A percentile compares a stretch with the other conserved stretches of the same genome.
These are phyloP conservation scores for Drosophila sordidapex DNA, from an alignment of 2,888 invertebrate genomes.

Conservation along the genomic window DNA sequence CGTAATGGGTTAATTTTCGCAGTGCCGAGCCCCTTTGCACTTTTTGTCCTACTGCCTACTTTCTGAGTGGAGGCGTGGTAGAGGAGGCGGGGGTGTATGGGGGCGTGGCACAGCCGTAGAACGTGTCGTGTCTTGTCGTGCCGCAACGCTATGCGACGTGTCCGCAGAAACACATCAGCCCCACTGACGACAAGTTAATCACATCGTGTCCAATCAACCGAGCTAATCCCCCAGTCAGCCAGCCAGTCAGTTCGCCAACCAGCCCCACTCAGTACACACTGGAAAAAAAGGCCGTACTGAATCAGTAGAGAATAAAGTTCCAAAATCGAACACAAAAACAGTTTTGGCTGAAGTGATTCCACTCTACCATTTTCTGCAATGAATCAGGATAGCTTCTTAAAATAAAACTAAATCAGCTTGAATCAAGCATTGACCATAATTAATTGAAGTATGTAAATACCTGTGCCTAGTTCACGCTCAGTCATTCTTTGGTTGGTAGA, in stretches of 20 bases:
- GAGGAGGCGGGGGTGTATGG: neutral
- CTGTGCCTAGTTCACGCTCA: neutral
- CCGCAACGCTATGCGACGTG: conserved; percentile 48
- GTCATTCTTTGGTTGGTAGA: neutral
- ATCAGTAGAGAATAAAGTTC: neutral
- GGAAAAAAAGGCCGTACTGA: neutral
- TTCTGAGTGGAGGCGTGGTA: neutral
- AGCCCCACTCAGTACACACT: neutral
- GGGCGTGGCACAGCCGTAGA: neutral
- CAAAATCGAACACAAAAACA: neutral
- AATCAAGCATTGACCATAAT: neutral
- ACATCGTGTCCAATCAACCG: conserved; percentile 83
- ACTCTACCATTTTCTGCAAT: neutral
- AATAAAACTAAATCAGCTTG: neutral
- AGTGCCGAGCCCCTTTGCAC: conserved; percentile 17
- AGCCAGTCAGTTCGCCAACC: neutral
- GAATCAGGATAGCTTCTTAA: neutral
- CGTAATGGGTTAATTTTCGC: conserved; percentile 76
- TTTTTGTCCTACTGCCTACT: conserved; percentile 15
- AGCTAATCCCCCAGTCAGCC: conserved; percentile 73
- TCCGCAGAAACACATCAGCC: conserved; percentile 43
- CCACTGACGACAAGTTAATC: conserved; percentile 79
- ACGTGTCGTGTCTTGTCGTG: conserved; percentile 30
- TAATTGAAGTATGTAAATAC: neutral
- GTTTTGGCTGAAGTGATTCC: neutral